Base-by-base conservation (phyloP, 2,113 vertebrate species). In the Pygoscelis adeliae region DNA sequence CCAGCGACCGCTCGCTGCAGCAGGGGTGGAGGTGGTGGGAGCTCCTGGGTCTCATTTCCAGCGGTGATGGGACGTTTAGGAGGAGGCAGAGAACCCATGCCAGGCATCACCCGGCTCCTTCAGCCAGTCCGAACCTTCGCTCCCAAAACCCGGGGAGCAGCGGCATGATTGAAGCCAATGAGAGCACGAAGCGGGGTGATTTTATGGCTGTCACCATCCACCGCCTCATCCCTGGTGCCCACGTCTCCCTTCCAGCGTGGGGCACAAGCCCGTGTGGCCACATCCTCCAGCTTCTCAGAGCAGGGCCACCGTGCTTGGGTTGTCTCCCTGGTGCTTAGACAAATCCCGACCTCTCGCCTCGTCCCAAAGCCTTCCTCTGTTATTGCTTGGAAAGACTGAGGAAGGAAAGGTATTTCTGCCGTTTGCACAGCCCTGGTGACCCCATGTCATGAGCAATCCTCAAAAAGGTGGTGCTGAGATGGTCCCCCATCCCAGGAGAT, bases 151-250 rank as follows among this genome's bases (percentile, higher is more conserved):
- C 5, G 0, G 0, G 49, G 20, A 50, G 50, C 56, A 55, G 56
- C 1, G 2, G 20, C 72, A 23, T 1, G 0, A 9, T 0, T 8
- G 58, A 56, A 27, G 36, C 40, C 71, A 4, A 1, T 0, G 17
- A 11, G 26, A 36, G 25, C 19, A 1, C 1, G 2, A 30, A 55
- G 9, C 1, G 12, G 16, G 15, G 40, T 46, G 27, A 23, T 22
- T 34, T 56, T 15, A 1, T 11, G 23, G 25, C 62, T 82, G 11
- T 26, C 72, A 23, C 34, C 55, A 42, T 14, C 80, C 23, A 13
- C 29, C 0, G 13, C 40, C 63, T 17, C 49, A 8, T 9, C 49
- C 81, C 83, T 14, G 34, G 10, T 53, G 67, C 17, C 49, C 36
- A 8, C 0, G 0, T 62, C 16, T 19, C 44, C 56, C 15, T n/a